Evolutionary conservation across 2,797 vertebrate species (phyloP).

Genomic region (Margarornis squamiger): DNA sequence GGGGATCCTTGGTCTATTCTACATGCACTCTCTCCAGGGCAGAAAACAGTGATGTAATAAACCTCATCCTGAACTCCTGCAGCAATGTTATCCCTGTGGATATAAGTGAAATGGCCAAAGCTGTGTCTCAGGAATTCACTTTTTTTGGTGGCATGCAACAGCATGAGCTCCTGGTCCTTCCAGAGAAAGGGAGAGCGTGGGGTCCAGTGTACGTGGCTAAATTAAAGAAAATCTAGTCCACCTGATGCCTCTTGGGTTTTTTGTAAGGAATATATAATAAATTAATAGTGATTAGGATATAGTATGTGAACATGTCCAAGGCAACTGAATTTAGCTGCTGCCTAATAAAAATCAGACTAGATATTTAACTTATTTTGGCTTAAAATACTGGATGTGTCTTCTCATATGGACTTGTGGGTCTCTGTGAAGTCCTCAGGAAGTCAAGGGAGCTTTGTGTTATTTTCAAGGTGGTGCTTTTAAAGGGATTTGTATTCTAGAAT

Average conservation of each 20-base stretch:
- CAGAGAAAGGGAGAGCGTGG: slow-evolving; percentile 86
- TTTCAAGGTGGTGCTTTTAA: not conserved
- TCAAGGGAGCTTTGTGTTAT: not conserved
- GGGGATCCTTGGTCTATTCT: slow-evolving; percentile 91
- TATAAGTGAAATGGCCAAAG: slow-evolving; percentile 76
- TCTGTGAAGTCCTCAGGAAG: not conserved
- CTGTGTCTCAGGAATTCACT: slow-evolving; percentile 81
- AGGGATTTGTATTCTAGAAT: not conserved
- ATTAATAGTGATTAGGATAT: not conserved
- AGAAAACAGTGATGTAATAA: slow-evolving; percentile 88
- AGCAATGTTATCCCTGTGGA: slow-evolving; percentile 80
- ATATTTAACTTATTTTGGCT: not conserved
- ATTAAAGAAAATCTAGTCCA: slow-evolving; percentile 74
- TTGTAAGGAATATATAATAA: not conserved
- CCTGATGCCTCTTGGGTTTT: not conserved
- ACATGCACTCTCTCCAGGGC: slow-evolving; percentile 91
- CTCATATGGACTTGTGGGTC: fast-evolving
- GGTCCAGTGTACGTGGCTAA: slow-evolving; percentile 94
- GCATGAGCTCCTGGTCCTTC: slow-evolving; percentile 88
- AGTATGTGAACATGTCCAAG: not conserved
- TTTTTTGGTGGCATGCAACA: slow-evolving; percentile 73
- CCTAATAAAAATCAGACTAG: not conserved
- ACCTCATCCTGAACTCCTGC: slow-evolving; percentile 78
- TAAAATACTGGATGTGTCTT: not conserved
- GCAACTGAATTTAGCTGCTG: not conserved